Conservation (phyloP, 2,113 vertebrate genomes). For the Muntiacus muntjak region DNA sequence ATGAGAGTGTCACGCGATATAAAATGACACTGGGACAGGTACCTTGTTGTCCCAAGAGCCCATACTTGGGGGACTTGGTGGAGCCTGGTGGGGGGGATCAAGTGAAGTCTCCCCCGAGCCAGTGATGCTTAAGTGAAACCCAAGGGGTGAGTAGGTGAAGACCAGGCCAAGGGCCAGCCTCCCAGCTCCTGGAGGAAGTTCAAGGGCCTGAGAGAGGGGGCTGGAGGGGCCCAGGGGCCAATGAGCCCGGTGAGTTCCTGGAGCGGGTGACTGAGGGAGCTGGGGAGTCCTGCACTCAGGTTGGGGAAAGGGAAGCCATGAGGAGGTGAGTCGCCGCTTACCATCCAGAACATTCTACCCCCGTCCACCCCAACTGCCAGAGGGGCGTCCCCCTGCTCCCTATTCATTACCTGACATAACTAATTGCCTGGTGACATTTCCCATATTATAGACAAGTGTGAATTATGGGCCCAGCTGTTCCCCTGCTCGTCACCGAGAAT, state of each 20-base stretch:
- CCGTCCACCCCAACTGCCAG: slow-evolving; percentile 74
- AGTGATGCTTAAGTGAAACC: background rate
- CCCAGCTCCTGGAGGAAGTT: background rate
- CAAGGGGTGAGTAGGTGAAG: accelerated
- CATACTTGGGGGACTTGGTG: background rate
- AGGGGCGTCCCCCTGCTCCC: slow-evolving; percentile 76
- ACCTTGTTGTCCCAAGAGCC: background rate
- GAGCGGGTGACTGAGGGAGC: accelerated
- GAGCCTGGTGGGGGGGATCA: background rate
- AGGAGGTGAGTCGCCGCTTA: background rate
- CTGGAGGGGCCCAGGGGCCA: accelerated
- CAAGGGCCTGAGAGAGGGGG: background rate
- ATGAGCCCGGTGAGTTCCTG: background rate
- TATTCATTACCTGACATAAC: slow-evolving; percentile 89
- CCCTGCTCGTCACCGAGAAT: slow-evolving; percentile 81
- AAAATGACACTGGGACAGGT: accelerated
- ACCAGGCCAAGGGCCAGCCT: no score
- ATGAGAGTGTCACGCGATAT: accelerated
- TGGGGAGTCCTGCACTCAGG: background rate
- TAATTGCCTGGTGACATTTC: slow-evolving; percentile 95
- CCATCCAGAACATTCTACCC: slow-evolving; percentile 8
- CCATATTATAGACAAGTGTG: slow-evolving; percentile 93
- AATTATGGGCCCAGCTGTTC: slow-evolving; percentile 91
- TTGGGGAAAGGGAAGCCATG: background rate
- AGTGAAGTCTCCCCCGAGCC: background rate